Conservation (phyloP, 2,797 vertebrate genomes). For the Lithobates pipiens region DNA sequence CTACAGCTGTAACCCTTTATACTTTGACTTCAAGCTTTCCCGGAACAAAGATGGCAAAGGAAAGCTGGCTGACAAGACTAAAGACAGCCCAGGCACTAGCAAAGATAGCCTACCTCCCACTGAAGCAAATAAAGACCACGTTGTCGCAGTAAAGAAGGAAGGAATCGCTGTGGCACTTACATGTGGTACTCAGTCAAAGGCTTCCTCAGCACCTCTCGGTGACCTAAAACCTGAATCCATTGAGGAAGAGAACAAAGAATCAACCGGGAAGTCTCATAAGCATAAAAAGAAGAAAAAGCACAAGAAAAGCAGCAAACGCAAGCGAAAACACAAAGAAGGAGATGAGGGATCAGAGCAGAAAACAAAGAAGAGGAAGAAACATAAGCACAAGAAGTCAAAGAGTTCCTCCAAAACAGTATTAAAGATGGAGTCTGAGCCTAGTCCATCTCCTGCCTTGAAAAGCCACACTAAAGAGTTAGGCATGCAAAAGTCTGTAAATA, state of each 20-base stretch:
- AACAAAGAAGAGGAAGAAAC: slow-evolving; percentile 93
- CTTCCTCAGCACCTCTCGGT: slow-evolving; percentile 50
- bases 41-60: slow-evolving; percentile 85
- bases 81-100: slow-evolving; percentile 64
- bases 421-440: slow-evolving; percentile 69
- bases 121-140: slow-evolving; percentile 64
- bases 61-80: slow-evolving; percentile 76
- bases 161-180: slow-evolving; percentile 65
- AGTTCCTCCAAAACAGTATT: slow-evolving; percentile 65
- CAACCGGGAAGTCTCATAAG: slow-evolving; percentile 80
- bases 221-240: slow-evolving; percentile 66
- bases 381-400: slow-evolving; percentile 92
- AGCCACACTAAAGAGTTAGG: slow-evolving; percentile 80
- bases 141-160: slow-evolving; percentile 70
- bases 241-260: slow-evolving; percentile 74
- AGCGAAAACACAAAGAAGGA: slow-evolving; percentile 80
- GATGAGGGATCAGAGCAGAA: slow-evolving; percentile 82
- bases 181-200: slow-evolving; percentile 69
- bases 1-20: slow-evolving; percentile 97
- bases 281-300: slow-evolving; percentile 98
- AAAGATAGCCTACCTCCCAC: slow-evolving; percentile 64
- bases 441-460: slow-evolving; percentile 54
- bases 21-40: slow-evolving; percentile 97
- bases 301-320: slow-evolving; percentile 91
- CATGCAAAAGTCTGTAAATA: slow-evolving; percentile 75